Percentiles rank a stretch among this genome's conserved stretches.
phyloP scores from a whole-genome alignment of 2,113 vertebrate genomes.

The Columba janthina region DNA sequence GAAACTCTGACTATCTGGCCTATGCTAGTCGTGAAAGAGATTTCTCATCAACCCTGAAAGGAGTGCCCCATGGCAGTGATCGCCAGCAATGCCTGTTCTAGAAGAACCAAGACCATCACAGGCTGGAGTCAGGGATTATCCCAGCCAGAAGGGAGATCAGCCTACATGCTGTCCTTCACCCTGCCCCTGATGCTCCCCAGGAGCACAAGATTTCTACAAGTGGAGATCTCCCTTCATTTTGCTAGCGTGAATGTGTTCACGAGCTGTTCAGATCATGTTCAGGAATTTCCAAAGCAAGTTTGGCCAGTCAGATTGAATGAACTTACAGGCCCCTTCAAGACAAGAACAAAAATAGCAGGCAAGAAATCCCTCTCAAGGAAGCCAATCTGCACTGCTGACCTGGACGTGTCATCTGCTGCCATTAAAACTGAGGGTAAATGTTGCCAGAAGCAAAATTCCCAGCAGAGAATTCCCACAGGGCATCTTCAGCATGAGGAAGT shows the following conservation, averaged over 20 bases:
- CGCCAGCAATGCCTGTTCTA: neutral
- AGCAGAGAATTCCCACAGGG: neutral
- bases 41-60: constrained; percentile 14
- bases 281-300: neutral
- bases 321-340: neutral
- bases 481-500: neutral
- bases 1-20: neutral
- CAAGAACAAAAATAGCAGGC: neutral
- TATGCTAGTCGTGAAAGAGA: neutral
- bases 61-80: neutral
- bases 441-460: neutral
- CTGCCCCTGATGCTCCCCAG: neutral
- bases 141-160: neutral
- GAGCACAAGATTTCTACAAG: neutral
- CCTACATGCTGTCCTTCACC: neutral
- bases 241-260: neutral
- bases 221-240: neutral
- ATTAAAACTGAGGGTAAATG: neutral
- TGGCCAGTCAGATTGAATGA: neutral
- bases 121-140: neutral
- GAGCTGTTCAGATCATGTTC: neutral
- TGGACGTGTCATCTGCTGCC: neutral
- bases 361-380: neutral
- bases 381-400: neutral
- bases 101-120: neutral